Percentiles rank a stretch among this genome's conserved stretches.
These are phyloP conservation scores for Macrobrachium nipponense DNA, from an alignment of 1,140 invertebrate species.

Conservation along the genomic window DNA sequence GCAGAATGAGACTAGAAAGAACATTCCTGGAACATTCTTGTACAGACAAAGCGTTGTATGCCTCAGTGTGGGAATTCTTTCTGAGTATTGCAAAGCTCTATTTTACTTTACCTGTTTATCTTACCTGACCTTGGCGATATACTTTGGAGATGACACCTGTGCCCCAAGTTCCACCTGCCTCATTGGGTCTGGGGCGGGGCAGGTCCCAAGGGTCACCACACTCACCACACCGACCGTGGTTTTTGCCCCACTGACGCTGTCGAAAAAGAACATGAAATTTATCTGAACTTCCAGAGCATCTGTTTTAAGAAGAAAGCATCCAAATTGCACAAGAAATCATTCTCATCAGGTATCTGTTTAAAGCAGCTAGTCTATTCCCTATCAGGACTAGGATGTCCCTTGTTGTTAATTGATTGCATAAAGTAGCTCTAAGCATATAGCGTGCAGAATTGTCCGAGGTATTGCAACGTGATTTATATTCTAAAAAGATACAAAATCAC, in stretches of 20 bases:
- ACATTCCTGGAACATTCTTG: background rate
- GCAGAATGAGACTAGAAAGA: too few species aligned
- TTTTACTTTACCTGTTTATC: background rate
- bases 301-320: background rate
- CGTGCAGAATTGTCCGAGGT: too few species aligned
- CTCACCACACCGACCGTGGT: constrained; percentile 86
- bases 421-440: too few species aligned
- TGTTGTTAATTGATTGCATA: too few species aligned
- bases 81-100: background rate
- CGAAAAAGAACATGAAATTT: background rate
- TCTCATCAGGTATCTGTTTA: too few species aligned
- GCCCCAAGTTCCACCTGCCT: constrained; percentile 85
- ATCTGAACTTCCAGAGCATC: background rate
- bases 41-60: background rate
- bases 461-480: too few species aligned
- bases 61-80: background rate
- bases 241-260: constrained; percentile 78
- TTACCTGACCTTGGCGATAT: constrained; percentile 81
- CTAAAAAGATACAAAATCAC: too few species aligned
- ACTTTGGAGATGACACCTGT: constrained; percentile 81
- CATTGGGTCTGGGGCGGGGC: constrained; percentile 80
- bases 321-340: too few species aligned
- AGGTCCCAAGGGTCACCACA: constrained; percentile 88
- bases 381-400: too few species aligned
- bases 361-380: too few species aligned